Conservation (phyloP, 2,888 invertebrate species). For the Tubulanus polymorphus region DNA sequence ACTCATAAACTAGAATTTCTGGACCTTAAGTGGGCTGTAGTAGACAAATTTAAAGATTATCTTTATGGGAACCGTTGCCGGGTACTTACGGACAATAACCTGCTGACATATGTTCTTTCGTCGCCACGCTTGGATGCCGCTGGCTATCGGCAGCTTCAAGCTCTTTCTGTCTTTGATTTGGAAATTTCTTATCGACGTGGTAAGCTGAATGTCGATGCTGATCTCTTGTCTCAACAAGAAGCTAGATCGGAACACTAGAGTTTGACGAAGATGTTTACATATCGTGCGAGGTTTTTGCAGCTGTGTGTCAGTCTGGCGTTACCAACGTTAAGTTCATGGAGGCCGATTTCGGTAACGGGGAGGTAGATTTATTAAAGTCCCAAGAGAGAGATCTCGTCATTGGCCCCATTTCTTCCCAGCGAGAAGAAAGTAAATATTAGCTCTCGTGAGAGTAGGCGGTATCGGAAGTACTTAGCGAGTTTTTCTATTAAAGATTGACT, state of each 20-base stretch:
- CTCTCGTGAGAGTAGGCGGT: too few relatives aligned
- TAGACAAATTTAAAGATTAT: constrained; percentile 19
- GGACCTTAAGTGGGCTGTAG: constrained; percentile 18
- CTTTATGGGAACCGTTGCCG: constrained; percentile 10
- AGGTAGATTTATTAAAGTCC: too few relatives aligned
- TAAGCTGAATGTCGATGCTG: constrained; percentile 11
- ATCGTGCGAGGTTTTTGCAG: too few relatives aligned
- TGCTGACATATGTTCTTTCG: constrained; percentile 15
- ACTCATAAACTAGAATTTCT: constrained; percentile 20
- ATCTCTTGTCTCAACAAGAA: constrained; percentile 11
- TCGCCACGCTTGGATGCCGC: constrained; percentile 18
- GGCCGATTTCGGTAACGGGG: too few relatives aligned
- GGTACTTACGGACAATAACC: constrained; percentile 17
- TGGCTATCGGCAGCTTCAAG: constrained; percentile 15
- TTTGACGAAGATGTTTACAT: too few relatives aligned
- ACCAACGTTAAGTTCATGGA: too few relatives aligned
- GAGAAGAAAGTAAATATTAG: too few relatives aligned
- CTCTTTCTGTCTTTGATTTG: constrained; percentile 15
- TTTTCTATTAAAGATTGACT: neutral
- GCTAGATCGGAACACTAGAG: neutral
- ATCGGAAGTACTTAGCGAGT: too few relatives aligned
- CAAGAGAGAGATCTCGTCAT: too few relatives aligned
- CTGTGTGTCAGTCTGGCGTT: too few relatives aligned
- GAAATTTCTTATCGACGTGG: constrained; percentile 9
- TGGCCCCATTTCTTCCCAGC: too few relatives aligned